These are phyloP conservation scores for Erebia ligea DNA, from an alignment of 2,888 invertebrate genomes.

Conservation along the genomic window DNA sequence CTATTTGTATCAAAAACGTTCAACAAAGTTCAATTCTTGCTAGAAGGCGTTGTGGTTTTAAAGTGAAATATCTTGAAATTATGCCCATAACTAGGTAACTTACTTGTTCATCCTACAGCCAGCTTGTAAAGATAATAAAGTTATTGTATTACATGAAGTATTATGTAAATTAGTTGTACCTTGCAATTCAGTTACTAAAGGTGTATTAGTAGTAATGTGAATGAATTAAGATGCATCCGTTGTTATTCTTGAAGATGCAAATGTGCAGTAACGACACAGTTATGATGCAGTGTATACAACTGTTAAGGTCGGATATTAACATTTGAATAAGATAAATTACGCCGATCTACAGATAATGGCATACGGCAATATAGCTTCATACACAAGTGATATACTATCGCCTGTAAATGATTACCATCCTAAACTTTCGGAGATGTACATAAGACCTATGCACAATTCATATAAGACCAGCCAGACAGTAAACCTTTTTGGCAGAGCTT, in stretches of 20 bases:
- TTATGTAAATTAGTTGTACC: neutral
- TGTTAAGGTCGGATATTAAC: slow-evolving; percentile 5
- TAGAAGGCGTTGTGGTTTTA: neutral
- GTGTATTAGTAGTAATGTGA: neutral
- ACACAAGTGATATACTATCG: no score
- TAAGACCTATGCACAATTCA: no score
- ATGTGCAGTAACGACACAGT: neutral
- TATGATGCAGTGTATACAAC: slow-evolving; percentile 2
- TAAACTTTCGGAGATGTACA: no score
- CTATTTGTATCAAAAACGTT: no score
- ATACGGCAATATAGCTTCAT: no score
- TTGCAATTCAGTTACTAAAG: neutral
- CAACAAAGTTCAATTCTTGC: no score
- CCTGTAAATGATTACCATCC: no score
- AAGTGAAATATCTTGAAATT: neutral
- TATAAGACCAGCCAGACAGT: no score
- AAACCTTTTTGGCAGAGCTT: no score
- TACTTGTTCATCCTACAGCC: slow-evolving; percentile 18
- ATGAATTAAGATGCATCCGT: neutral
- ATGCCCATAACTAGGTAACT: neutral
- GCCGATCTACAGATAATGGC: neutral
- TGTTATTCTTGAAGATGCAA: slow-evolving; percentile 3
- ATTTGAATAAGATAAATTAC: slow-evolving; percentile 1
- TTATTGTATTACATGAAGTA: neutral
- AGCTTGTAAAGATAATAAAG: slow-evolving; percentile 30